Base-by-base conservation (phyloP, 2,797 vertebrate genomes). In the Pyrocephalus nanus region DNA sequence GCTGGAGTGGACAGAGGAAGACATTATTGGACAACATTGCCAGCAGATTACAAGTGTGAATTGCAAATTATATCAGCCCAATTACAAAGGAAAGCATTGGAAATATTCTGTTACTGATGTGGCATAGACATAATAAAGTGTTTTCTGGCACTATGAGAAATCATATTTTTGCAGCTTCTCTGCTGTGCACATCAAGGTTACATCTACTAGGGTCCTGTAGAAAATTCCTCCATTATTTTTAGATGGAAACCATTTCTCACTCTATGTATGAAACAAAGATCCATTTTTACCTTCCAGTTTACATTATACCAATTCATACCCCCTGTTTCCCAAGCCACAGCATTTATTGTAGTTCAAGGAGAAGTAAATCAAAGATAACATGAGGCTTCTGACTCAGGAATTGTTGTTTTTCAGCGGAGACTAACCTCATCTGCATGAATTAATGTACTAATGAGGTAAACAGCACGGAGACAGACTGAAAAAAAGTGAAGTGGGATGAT, bases 401-500 rank as follows among this genome's bases (percentile, higher is more conserved):
- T 86, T 95, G 65, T 83, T 76, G 80, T 54, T 96, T 93, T 95
- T 42, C 72, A 86, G 72, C 61, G 36, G 53, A 77, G 74, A 84
- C 81, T 58, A 93, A 80, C 32, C 29, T 95, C 86, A 90, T 94
- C 58, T 95, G 70, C 90, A 91, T 89, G 86, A 96, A 93, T 93
- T 96, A 77, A 92, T 93, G 34, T 45, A 90, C 62, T 97, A 97
- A 97, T 90, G 91, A 97, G 79, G 88, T 92, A 90, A 92, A 95
- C 74, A 94, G 51, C 48, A 60, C 58, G 30, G 67, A 95, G 70
- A 77, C 4, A n/a, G 72, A 75, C 55, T 30, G 71, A 80, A 66
- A 93, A 42, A 93, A 96, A 93, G 45, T 81, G 34, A 66, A 90
- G 36, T 54, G 38, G 43, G 20, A 48, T 40, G 48, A 82, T 93